Evolutionary conservation across 2,888 invertebrate species (phyloP), one percentile per base, ranked within the genome.

Genomic region (Beris morrisii): DNA sequence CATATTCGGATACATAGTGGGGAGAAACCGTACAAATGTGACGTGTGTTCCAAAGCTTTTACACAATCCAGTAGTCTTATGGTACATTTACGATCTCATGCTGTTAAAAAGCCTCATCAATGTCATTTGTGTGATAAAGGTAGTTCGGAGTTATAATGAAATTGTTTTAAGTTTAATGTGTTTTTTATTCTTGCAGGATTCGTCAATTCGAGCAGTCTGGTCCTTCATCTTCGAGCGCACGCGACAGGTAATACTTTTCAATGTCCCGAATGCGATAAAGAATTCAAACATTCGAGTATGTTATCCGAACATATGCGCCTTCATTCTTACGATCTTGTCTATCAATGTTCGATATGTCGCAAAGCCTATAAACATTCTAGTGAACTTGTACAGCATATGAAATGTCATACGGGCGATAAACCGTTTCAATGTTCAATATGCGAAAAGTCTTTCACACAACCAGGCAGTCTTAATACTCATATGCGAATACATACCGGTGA

Each of bases 361-460:
- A 73, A 73, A 54, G 77, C 78, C 6, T 81, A 79, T 70, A 75
- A 78, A 30, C 77, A 77, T 70, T 78, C 80, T 28, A 78, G 78
- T n/a, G 79, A 80, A 70, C 70, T 81, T 59, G 81, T 81, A 46
- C 81, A 81, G 69, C 82, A 82, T 69, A 81, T 81, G 79, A 81
- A 81, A 67, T 76, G 76, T 22, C 82, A 82, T 64, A 79, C 81
- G 73, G 82, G 82, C 11, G 81, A 81, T 68, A 81, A 81, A 65
- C 81, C 81, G 0, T 82, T 80, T 63, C 78, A 79, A 53, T 81
- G 80, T 67, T 79, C 79, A 28, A 73, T 81, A 43, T 81, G 81
- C 69, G 79, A 80, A 72, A 78, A 79, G 54, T 78, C 79, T n/a
- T 81, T 81, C 68, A 81, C 81, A 0, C 81, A 81, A 69, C 79